These are phyloP conservation scores for Masnerella sp. DNA, from an alignment of 2,888 invertebrate genomes.

Conservation along the genomic window DNA sequence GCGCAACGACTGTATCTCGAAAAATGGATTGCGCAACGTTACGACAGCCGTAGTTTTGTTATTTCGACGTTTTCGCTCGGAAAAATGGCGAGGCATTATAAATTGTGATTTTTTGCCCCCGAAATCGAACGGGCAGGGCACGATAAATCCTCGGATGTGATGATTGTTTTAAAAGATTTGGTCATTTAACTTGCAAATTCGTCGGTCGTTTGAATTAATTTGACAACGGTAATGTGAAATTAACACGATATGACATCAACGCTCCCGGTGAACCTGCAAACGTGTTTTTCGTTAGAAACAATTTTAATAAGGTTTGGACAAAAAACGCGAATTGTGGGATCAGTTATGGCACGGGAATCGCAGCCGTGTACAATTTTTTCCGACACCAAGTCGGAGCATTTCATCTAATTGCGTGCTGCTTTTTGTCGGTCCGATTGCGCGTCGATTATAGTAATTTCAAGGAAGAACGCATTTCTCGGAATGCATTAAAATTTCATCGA, in stretches of 20 bases:
- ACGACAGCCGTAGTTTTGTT: conserved; percentile 11
- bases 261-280: conserved; percentile 14
- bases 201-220: conserved; percentile 42
- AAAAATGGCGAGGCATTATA: no score
- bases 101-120: conserved; percentile 19
- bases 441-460: conserved; percentile 36
- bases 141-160: conserved; percentile 28
- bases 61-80: conserved; percentile 12
- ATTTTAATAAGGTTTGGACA: conserved; percentile 1
- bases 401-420: conserved; percentile 32
- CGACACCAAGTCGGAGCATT: conserved; percentile 4
- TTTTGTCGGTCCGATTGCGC: conserved; percentile 15
- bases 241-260: conserved; percentile 41
- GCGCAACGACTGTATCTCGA: conserved; percentile 11
- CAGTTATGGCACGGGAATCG: conserved; percentile 9
- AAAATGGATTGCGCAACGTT: conserved; percentile 21
- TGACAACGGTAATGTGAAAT: conserved; percentile 20
- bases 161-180: conserved; percentile 38
- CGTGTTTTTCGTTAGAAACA: conserved; percentile 27
- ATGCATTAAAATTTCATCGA: conserved; percentile 36
- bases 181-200: conserved; percentile 38
- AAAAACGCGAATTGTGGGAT: conserved; percentile 20
- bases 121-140: conserved; percentile 10
- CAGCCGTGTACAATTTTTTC: conserved; percentile 15
- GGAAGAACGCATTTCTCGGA: conserved; percentile 28